Percentiles rank a stretch among this genome's conserved stretches.
These are phyloP conservation scores for Loripinus fragilis DNA, from an alignment of 2,888 invertebrate genomes.

Conservation along the genomic window DNA sequence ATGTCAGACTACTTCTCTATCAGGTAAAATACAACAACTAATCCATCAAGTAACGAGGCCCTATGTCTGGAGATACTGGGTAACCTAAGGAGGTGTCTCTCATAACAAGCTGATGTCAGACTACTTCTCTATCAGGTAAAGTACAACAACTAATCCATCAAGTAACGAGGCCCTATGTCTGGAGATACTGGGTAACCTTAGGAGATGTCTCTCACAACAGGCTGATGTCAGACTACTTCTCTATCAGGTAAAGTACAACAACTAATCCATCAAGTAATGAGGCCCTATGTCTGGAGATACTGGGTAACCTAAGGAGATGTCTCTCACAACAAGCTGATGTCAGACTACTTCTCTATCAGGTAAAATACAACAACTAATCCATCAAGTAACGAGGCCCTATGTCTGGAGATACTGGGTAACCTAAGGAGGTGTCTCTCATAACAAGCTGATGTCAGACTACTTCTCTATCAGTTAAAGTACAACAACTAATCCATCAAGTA, in stretches of 20 bases:
- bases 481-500: slow-evolving; percentile 86
- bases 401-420: slow-evolving; percentile 90
- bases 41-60: slow-evolving; percentile 87
- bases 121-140: slow-evolving; percentile 82
- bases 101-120: slow-evolving; percentile 88
- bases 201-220: slow-evolving; percentile 90
- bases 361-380: too few relatives aligned
- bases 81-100: slow-evolving; percentile 89
- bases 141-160: slow-evolving; percentile 84
- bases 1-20: slow-evolving; percentile 84
- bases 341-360: slow-evolving; percentile 81
- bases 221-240: slow-evolving; percentile 85
- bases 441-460: slow-evolving; percentile 86
- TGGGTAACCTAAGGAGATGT: slow-evolving; percentile 89
- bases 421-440: slow-evolving; percentile 90
- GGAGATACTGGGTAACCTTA: slow-evolving; percentile 90
- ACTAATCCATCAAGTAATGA: slow-evolving; percentile 87
- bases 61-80: slow-evolving; percentile 91
- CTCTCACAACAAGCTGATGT: slow-evolving; percentile 89
- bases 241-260: too few relatives aligned
- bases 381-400: slow-evolving; percentile 89
- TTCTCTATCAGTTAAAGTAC: slow-evolving; percentile 83
- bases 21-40: too few relatives aligned
- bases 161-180: slow-evolving; percentile 90
- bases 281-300: slow-evolving; percentile 90